Conservation (phyloP, 2,113 vertebrate genomes). For the Microcebus tavaratra region DNA sequence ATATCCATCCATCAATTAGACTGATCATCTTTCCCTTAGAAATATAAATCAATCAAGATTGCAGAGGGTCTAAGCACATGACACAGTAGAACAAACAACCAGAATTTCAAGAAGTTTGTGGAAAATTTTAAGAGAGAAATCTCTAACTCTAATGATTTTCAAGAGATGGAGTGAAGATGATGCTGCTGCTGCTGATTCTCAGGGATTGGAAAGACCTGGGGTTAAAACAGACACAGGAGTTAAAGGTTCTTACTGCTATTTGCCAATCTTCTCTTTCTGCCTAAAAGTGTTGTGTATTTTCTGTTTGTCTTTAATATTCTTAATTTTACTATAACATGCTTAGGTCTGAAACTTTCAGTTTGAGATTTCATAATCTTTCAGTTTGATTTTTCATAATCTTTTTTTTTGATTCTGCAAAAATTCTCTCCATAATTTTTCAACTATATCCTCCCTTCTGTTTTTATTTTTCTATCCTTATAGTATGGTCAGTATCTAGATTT, state of each 20-base stretch:
- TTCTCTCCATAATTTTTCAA: background rate
- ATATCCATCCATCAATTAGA: background rate
- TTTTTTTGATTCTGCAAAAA: background rate
- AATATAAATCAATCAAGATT: background rate
- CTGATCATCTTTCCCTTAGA: background rate
- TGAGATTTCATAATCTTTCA: background rate
- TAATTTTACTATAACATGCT: background rate
- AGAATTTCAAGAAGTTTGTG: background rate
- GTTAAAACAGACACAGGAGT: background rate
- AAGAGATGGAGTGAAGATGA: background rate
- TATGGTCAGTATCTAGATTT: background rate
- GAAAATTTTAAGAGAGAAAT: background rate
- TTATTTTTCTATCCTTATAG: background rate
- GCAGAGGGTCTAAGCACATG: background rate
- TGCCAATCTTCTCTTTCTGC: background rate
- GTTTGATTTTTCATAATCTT: background rate
- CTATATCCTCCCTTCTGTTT: background rate
- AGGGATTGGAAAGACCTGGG: background rate
- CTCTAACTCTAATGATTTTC: background rate
- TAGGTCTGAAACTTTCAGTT: background rate
- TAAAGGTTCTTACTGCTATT: background rate
- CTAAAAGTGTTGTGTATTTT: background rate
- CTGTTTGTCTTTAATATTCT: background rate
- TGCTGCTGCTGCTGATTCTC: background rate
- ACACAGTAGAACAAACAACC: background rate